A percentile compares a stretch with the other conserved stretches of the same genome.
These are phyloP conservation scores for Smithornis capensis DNA, from an alignment of 2,113 vertebrate genomes.

Conservation along the genomic window DNA sequence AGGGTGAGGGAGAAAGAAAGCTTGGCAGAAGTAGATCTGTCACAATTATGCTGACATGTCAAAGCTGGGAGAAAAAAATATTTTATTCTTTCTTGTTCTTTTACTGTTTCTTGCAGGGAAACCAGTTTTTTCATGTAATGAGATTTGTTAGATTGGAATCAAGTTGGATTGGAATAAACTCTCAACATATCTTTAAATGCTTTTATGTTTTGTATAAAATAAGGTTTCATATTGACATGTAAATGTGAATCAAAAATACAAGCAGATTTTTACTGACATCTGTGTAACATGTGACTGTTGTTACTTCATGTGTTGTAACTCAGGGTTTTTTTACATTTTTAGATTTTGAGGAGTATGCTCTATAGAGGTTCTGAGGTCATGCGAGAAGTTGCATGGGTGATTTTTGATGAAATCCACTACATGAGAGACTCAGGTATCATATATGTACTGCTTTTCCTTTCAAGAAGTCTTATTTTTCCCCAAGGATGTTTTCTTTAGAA, in stretches of 20 bases:
- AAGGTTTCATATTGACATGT: background rate
- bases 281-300: background rate
- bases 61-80: background rate
- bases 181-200: background rate
- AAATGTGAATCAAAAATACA: background rate
- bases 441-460: background rate
- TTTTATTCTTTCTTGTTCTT: background rate
- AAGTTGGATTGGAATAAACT: background rate
- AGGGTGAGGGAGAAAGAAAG: background rate
- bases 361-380: constrained; percentile 98
- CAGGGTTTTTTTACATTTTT: background rate
- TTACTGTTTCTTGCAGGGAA: background rate
- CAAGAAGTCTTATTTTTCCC: accelerated
- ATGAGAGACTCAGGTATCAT: constrained; percentile 93
- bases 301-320: background rate
- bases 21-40: background rate
- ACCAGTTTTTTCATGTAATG: background rate
- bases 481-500: background rate
- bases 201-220: background rate
- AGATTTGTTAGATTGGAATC: background rate
- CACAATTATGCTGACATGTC: background rate
- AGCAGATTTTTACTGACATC: background rate
- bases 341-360: constrained; percentile 98
- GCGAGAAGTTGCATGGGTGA: constrained; percentile 96
- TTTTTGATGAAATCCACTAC: constrained; percentile 99